Evolutionary conservation across 2,888 invertebrate species (phyloP).

Genomic region (Dilophus febrilis): DNA sequence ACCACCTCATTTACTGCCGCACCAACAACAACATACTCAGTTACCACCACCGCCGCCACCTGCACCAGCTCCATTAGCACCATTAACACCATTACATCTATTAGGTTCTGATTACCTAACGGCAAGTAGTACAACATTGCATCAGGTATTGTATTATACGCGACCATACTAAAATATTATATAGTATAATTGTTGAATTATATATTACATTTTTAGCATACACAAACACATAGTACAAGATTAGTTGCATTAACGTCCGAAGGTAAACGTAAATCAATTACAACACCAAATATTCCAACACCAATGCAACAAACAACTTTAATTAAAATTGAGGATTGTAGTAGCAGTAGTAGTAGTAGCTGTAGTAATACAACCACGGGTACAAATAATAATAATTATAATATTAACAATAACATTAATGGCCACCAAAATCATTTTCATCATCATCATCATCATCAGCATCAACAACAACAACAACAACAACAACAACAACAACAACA

Average conservation of each 20-base stretch:
- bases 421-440: constrained; percentile 3
- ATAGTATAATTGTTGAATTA: background rate
- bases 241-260: constrained; percentile 43
- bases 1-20: constrained; percentile 37
- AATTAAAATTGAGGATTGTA: constrained; percentile 57
- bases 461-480: constrained; percentile 11
- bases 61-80: constrained; percentile 23
- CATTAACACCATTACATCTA: constrained; percentile 48
- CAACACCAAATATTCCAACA: constrained; percentile 27
- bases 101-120: constrained; percentile 39
- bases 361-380: background rate
- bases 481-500: constrained; percentile 6
- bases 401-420: constrained; percentile 15
- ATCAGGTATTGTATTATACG: constrained; percentile 19
- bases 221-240: constrained; percentile 49
- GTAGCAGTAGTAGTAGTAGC: too few species aligned
- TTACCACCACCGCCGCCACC: constrained; percentile 12
- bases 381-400: constrained; percentile 1
- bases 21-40: constrained; percentile 14
- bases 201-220: constrained; percentile 29
- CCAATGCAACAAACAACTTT: constrained; percentile 35
- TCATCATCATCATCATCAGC: constrained; percentile 10
- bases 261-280: constrained; percentile 36
- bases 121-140: constrained; percentile 43
- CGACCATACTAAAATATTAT: background rate